These are phyloP conservation scores for Acromyrmex heyeri DNA, from an alignment of 1,140 invertebrate species.

Conservation along the genomic window DNA sequence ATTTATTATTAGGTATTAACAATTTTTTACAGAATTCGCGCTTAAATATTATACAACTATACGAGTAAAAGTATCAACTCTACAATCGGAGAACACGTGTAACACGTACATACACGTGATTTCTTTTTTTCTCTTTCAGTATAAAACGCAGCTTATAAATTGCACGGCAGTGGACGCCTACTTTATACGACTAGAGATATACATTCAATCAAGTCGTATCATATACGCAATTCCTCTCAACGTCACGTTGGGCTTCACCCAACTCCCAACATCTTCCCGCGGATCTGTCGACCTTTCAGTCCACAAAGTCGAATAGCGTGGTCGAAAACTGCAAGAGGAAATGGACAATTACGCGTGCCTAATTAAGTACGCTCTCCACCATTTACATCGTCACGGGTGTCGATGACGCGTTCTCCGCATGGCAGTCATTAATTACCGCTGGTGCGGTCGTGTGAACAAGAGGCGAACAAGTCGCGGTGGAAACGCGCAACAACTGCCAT, in stretches of 20 bases:
- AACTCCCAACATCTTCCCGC: not conserved
- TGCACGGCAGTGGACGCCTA: slow-evolving; percentile 34
- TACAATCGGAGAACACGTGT: slow-evolving; percentile 65
- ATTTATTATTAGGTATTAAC: slow-evolving; percentile 84
- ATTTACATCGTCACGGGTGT: not conserved
- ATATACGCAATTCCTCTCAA: slow-evolving; percentile 7
- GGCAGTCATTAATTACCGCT: slow-evolving; percentile 27
- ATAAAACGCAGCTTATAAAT: slow-evolving; percentile 46
- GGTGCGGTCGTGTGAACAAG: slow-evolving; percentile 35
- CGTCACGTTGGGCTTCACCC: not conserved
- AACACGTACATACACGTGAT: slow-evolving; percentile 23
- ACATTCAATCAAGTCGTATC: slow-evolving; percentile 66
- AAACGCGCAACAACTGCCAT: not conserved
- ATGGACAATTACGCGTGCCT: slow-evolving; percentile 21
- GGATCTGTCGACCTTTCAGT: not conserved
- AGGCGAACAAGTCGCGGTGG: not conserved
- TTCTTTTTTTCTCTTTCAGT: not conserved
- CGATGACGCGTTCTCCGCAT: slow-evolving; percentile 15
- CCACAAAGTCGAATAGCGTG: not conserved
- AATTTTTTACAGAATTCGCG: slow-evolving; percentile 80
- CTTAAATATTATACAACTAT: slow-evolving; percentile 83
- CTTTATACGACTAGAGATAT: slow-evolving; percentile 70
- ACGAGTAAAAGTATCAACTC: slow-evolving; percentile 73
- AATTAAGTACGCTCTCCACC: slow-evolving; percentile 22
- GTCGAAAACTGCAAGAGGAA: slow-evolving; percentile 21